Conservation (phyloP, 2,113 vertebrate species). For the Pimephales promelas region DNA sequence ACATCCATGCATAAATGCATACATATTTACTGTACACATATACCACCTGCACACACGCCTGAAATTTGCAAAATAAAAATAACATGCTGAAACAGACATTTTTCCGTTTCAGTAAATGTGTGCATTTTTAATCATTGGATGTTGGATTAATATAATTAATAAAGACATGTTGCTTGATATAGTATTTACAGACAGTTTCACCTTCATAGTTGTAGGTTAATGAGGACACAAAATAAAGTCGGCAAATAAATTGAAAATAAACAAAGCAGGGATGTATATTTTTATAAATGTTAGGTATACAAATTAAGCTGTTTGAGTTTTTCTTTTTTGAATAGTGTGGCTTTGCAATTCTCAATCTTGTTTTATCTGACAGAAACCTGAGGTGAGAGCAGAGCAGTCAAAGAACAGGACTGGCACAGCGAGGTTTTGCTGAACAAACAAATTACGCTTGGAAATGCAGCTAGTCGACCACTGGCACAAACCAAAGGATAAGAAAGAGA, state of each 20-base stretch:
- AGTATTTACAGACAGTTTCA: background rate
- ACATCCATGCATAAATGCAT: no score
- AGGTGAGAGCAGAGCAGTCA: constrained; percentile 28
- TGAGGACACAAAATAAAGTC: constrained; percentile 51
- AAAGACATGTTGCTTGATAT: constrained; percentile 44
- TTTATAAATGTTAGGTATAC: background rate
- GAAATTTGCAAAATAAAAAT: background rate
- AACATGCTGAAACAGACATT: background rate
- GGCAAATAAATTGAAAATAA: background rate
- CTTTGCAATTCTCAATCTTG: background rate
- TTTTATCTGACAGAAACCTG: constrained; percentile 1
- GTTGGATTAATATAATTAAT: constrained; percentile 56
- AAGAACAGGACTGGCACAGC: background rate
- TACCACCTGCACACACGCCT: no score
- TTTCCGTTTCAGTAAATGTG: background rate
- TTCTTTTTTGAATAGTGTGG: background rate
- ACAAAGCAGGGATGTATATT: background rate
- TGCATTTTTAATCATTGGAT: constrained; percentile 16
- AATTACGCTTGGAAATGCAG: constrained; percentile 28
- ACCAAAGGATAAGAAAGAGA: constrained; percentile 39
- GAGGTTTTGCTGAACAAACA: constrained; percentile 48
- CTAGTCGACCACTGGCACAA: constrained; percentile 34
- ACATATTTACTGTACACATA: no score
- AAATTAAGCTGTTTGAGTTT: background rate
- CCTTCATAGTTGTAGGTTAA: constrained; percentile 13